phyloP scores from a whole-genome alignment of 2,113 vertebrate species.

The Ivindomyrus marchei region DNA sequence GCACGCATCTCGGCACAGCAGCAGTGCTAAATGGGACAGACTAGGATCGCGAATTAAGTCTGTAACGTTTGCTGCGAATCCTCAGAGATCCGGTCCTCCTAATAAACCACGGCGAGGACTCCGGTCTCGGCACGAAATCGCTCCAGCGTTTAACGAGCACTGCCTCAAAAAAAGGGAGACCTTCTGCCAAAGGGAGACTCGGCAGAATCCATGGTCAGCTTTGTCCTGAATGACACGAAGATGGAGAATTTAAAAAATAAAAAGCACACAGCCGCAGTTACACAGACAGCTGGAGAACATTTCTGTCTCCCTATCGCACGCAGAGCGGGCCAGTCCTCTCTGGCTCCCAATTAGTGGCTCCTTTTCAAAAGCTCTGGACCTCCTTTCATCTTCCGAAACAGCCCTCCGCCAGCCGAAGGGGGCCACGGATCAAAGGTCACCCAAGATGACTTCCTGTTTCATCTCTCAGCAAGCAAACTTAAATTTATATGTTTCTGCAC shows the following conservation, averaged over 20 bases:
- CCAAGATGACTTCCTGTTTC: conserved; percentile 76
- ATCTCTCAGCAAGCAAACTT: conserved; percentile 44
- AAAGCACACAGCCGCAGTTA: not conserved
- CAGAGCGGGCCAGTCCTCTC: conserved; percentile 58
- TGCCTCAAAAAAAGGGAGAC: not conserved
- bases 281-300: conserved; percentile 68
- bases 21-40: not conserved
- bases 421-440: conserved; percentile 78
- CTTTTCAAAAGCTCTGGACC: conserved; percentile 62
- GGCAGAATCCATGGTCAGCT: not conserved
- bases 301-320: conserved; percentile 27
- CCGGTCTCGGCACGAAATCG: not conserved
- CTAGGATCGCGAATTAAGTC: not conserved
- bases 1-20: not conserved
- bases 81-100: not conserved
- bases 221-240: not conserved
- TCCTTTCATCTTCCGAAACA: conserved; percentile 76
- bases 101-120: not conserved
- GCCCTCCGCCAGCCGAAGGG: conserved; percentile 59
- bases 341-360: conserved; percentile 77
- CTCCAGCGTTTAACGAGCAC: not conserved
- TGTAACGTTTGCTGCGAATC: not conserved
- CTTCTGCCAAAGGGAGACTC: not conserved
- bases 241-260: conserved; percentile 44
- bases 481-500: conserved; percentile 8